phyloP scores from a whole-genome alignment of 1,140 invertebrate species.

The Brachionus sp. region DNA sequence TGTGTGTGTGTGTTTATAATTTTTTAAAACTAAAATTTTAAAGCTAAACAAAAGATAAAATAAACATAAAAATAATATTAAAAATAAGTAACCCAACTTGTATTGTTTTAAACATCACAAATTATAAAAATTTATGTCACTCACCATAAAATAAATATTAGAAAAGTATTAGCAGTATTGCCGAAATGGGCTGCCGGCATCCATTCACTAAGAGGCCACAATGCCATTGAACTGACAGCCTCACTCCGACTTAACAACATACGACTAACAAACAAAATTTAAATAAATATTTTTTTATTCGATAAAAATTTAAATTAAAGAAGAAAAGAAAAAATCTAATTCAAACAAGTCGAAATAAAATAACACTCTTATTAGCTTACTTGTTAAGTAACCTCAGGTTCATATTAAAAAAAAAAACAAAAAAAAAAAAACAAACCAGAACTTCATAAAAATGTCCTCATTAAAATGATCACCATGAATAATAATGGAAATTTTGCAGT shows the following conservation, averaged over 20 bases:
- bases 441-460: neutral
- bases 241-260: neutral
- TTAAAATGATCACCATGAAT: neutral
- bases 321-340: neutral
- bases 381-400: neutral
- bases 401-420: neutral
- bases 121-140: conserved; percentile 21
- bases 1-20: neutral
- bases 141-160: conserved; percentile 1
- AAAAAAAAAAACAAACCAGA: conserved; percentile 2
- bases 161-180: neutral
- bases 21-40: conserved; percentile 3
- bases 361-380: neutral
- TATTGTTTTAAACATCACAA: conserved; percentile 30
- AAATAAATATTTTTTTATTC: conserved; percentile 29
- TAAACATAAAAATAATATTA: neutral
- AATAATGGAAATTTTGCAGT: neutral
- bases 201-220: neutral
- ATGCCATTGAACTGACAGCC: neutral
- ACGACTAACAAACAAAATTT: neutral
- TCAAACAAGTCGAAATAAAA: conserved; percentile 44
- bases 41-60: conserved; percentile 7
- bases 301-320: conserved; percentile 4
- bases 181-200: neutral
- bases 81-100: neutral